Base-by-base conservation (phyloP, 1,140 invertebrate genomes). In the Portunus trituberculatus region DNA sequence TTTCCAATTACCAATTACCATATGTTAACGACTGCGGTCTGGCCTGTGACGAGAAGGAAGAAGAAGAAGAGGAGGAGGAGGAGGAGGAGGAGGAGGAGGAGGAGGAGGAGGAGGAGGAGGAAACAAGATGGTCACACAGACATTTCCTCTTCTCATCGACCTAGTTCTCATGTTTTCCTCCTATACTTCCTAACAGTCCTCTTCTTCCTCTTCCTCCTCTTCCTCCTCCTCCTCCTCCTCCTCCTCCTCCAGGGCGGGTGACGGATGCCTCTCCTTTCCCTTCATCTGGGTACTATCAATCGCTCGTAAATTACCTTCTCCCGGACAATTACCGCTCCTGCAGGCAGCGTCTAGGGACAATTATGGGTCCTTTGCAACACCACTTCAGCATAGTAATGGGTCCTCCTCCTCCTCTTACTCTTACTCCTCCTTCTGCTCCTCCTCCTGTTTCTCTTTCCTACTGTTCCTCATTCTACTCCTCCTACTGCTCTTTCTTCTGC, bases 1-100 rank as follows among this genome's bases (percentile, higher is more conserved):
- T 94, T 94, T 90, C 93, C 93, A 90, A 94, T 94, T 94, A 94
- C 93, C 93, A 90, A 94, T 94, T 91, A 94, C 52, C 93, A 94
- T 94, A 94, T n/a, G 87, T 90, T 94, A 94, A 94, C 46, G 92
- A 93, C 45, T 83, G 52, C 39, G 92, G 76, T 76, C 20, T 16
- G 67, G 6, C 20, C 67, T 59, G 10, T 59, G 16, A 20, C 1
- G 25, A n/a, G 67, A 25, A n/a, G 67, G 67, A 7, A 2, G n/a
- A n/a, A 25, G 67, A n/a, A n/a, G 67, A 20, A 2, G 67, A 76
- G 20, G n/a, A 76, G 67, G 52, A 59, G n/a, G 67, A 76, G 67
- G 67, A 76, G 6, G 67, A 7, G 3, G 20, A 76, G 20, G 20
- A 25, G 20, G 20, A 76, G 10, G 20, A 76, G 59, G 48, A 52